Conservation (phyloP, 2,113 vertebrate genomes). For the Actenoides lindsayi region DNA sequence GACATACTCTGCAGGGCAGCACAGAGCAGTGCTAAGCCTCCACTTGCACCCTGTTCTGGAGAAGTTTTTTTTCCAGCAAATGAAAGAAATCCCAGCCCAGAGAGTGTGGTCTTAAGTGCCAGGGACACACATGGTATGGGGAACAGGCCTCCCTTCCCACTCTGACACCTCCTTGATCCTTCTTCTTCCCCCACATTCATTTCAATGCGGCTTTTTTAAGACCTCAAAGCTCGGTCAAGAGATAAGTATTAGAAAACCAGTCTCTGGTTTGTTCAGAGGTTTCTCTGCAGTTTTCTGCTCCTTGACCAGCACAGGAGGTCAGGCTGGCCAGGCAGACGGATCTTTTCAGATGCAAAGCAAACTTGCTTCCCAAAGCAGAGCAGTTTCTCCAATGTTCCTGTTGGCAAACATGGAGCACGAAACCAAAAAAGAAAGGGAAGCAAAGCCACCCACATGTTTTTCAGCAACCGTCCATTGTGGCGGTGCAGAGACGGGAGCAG, state of each 20-base stretch:
- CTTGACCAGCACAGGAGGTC: background rate
- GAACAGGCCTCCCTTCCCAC: background rate
- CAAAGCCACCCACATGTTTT: background rate
- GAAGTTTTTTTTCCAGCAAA: background rate
- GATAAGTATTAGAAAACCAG: background rate
- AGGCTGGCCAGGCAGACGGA: background rate
- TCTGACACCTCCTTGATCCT: background rate
- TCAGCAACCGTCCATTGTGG: background rate
- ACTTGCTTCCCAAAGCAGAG: background rate
- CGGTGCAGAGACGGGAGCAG: fast-evolving
- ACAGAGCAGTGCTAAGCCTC: background rate
- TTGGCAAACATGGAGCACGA: background rate
- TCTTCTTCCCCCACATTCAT: background rate
- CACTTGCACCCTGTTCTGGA: background rate
- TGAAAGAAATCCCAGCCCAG: background rate
- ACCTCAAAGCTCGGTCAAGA: background rate
- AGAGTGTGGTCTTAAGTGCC: background rate
- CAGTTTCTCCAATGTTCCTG: fast-evolving
- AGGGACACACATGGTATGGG: background rate
- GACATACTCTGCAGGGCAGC: background rate
- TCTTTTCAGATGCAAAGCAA: background rate
- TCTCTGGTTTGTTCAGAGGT: background rate
- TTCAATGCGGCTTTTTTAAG: background rate
- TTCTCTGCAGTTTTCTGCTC: background rate
- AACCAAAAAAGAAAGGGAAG: background rate